These are phyloP conservation scores for Champsocephalus esox DNA, from an alignment of 2,797 vertebrate genomes.

Conservation along the genomic window DNA sequence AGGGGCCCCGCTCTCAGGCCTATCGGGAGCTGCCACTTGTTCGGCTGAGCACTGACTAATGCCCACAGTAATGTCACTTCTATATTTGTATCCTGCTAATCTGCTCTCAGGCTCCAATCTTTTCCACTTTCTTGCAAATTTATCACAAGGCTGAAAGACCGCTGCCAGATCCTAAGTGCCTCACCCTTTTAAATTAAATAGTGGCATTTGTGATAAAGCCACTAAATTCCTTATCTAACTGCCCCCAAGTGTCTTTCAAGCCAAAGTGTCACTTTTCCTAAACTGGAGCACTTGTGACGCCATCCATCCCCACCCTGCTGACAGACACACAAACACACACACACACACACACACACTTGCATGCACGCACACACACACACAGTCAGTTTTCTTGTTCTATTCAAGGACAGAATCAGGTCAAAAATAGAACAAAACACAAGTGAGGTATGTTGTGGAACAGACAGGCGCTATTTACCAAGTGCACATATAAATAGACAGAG, in stretches of 20 bases:
- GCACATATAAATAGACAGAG: constrained; percentile 47
- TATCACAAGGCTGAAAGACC: constrained; percentile 93
- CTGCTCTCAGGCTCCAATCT: constrained; percentile 85
- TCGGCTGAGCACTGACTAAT: constrained; percentile 86
- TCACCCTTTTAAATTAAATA: constrained; percentile 99
- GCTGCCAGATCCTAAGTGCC: constrained; percentile 91
- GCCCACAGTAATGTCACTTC: constrained; percentile 87
- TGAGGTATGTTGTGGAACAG: constrained; percentile 59
- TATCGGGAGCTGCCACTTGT: constrained; percentile 85
- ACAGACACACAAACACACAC: constrained; percentile 54
- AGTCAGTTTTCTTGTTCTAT: constrained; percentile 79
- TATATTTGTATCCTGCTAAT: constrained; percentile 90
- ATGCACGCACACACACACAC: constrained; percentile 35
- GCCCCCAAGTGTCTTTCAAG: constrained; percentile 93
- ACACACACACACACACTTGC: constrained; percentile 47
- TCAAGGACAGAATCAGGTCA: constrained; percentile 78
- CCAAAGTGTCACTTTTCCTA: constrained; percentile 90
- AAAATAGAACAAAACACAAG: constrained; percentile 81
- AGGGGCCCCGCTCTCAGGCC: constrained; percentile 68
- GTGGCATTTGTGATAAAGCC: constrained; percentile 99
- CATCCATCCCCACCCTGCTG: constrained; percentile 57
- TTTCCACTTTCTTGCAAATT: constrained; percentile 91
- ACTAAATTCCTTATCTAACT: constrained; percentile 99
- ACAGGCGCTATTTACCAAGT: constrained; percentile 42
- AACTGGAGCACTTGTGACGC: constrained; percentile 83